phyloP scores from a whole-genome alignment of 92 coral and sea anemone genomes.

The Zoanthus solanderi region DNA sequence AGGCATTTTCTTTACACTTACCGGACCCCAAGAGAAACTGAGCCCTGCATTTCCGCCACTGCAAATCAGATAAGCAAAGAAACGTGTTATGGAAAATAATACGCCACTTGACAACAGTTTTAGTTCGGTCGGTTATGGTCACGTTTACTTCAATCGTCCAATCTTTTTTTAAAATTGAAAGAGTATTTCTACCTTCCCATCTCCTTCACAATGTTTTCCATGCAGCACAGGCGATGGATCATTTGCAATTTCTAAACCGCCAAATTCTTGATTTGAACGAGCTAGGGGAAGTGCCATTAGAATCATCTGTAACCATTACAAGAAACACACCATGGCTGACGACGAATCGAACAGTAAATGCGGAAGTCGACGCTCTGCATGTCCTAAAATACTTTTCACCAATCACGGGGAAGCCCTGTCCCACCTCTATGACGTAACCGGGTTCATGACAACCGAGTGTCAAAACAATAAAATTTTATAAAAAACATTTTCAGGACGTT shows the following conservation, averaged over 20 bases:
- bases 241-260: slow-evolving; percentile 3
- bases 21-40: slow-evolving; percentile 16
- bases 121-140: background rate
- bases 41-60: slow-evolving; percentile 40
- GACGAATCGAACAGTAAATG: background rate
- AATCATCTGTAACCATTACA: background rate
- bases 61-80: background rate
- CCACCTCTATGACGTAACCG: slow-evolving; percentile 35
- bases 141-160: background rate
- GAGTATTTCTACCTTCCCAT: slow-evolving; percentile 14
- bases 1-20: background rate
- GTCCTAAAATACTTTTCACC: background rate
- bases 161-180: background rate
- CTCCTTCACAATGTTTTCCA: slow-evolving; percentile 21
- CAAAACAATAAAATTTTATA: too few species aligned
- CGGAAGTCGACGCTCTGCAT: slow-evolving; percentile 1
- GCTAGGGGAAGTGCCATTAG: slow-evolving; percentile 13
- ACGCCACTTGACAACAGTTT: too few species aligned
- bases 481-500: too few species aligned
- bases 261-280: slow-evolving; percentile 25
- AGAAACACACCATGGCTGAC: background rate
- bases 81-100: background rate
- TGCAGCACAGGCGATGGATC: slow-evolving; percentile 12
- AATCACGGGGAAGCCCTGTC: slow-evolving; percentile 27
- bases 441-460: slow-evolving; percentile 13